Percentiles rank a stretch among this genome's conserved stretches.
These are phyloP conservation scores for Ochlodes sylvanus DNA, from an alignment of 2,888 invertebrate species.

Conservation along the genomic window DNA sequence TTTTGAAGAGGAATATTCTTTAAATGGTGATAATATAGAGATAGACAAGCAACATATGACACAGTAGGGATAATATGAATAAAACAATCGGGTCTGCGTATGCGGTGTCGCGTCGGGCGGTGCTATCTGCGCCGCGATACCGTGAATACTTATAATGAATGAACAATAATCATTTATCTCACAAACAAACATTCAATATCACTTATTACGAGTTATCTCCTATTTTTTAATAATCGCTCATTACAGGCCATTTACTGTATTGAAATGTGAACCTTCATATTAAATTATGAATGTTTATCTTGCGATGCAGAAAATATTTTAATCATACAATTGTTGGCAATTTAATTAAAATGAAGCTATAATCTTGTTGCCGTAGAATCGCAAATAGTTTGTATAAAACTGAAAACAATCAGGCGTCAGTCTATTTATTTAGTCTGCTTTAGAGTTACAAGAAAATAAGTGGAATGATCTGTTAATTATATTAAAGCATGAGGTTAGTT, in stretches of 20 bases:
- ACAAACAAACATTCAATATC: constrained; percentile 17
- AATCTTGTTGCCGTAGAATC: neutral
- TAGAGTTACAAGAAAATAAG: neutral
- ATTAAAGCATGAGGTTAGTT: neutral
- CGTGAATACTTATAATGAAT: constrained; percentile 3
- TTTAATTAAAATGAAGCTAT: neutral
- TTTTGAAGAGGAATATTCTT: too few relatives aligned
- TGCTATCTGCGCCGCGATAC: constrained; percentile 20
- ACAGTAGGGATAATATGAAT: neutral
- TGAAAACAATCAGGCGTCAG: neutral
- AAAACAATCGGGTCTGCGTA: neutral
- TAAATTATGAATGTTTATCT: neutral
- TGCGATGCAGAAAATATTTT: neutral
- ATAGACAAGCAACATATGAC: neutral
- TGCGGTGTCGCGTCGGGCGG: neutral
- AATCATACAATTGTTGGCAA: neutral
- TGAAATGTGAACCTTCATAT: constrained; percentile 8
- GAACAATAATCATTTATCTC: constrained; percentile 24
- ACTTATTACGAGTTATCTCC: constrained; percentile 13
- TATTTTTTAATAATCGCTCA: constrained; percentile 3
- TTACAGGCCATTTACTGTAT: neutral
- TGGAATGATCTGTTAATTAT: constrained; percentile 8
- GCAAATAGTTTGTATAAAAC: neutral
- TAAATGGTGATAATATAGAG: too few relatives aligned
- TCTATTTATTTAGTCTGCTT: neutral